phyloP scores from a whole-genome alignment of 1,140 invertebrate genomes.

The Eumaeus atala region DNA sequence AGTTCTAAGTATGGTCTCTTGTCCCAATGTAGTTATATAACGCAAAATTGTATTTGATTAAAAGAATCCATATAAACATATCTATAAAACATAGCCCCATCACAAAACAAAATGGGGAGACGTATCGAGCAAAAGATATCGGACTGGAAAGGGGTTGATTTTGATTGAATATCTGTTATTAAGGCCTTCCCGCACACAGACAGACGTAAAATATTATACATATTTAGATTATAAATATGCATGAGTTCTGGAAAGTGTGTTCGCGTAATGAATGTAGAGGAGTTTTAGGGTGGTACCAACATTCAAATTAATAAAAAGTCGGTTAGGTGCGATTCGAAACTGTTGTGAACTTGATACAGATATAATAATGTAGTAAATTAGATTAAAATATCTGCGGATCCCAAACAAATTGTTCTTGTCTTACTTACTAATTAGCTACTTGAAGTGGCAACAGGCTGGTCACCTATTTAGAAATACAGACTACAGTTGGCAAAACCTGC shows the following conservation, averaged over 20 bases:
- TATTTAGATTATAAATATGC: constrained; percentile 69
- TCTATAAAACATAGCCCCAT: constrained; percentile 34
- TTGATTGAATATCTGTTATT: constrained; percentile 73
- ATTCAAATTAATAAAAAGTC: constrained; percentile 1
- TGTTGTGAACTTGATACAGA: too few species aligned
- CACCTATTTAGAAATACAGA: too few species aligned
- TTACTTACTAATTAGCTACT: too few species aligned
- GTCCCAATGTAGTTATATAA: too few species aligned
- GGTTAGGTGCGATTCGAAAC: too few species aligned
- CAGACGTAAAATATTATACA: constrained; percentile 66
- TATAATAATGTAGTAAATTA: too few species aligned
- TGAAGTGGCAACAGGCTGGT: too few species aligned
- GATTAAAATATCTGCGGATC: too few species aligned
- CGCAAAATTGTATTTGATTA: constrained; percentile 2
- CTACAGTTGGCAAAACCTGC: too few species aligned
- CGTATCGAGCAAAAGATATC: constrained; percentile 58
- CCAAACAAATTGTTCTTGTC: too few species aligned
- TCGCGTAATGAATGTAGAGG: constrained; percentile 25
- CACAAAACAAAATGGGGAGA: constrained; percentile 57
- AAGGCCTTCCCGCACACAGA: constrained; percentile 56
- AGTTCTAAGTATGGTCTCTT: too few species aligned
- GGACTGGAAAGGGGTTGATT: constrained; percentile 64
- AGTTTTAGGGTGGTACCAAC: constrained; percentile 22
- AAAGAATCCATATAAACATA: constrained; percentile 25
- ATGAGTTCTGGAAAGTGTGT: constrained; percentile 64